Percentiles rank a stretch among this genome's conserved stretches.
phyloP scores from a whole-genome alignment of 2,797 vertebrate species.

The Smutsia gigantea region DNA sequence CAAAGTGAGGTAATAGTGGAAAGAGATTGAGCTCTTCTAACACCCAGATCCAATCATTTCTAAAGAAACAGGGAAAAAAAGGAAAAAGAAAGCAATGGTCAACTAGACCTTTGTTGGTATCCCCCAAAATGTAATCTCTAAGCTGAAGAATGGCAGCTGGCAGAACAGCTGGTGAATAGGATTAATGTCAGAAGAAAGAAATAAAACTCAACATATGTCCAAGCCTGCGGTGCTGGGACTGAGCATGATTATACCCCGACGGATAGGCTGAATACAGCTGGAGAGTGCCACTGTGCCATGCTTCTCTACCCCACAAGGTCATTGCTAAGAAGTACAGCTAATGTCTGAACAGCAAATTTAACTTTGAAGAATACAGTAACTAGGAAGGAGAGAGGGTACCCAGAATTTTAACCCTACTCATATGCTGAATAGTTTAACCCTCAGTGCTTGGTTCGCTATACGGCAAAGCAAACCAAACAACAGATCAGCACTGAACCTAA shows the following conservation, averaged over 20 bases:
- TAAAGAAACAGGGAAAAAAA: slow-evolving; percentile 80
- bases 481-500: slow-evolving; percentile 86
- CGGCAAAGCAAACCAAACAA: slow-evolving; percentile 80
- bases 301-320: slow-evolving; percentile 96
- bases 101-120: slow-evolving; percentile 90
- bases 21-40: slow-evolving; percentile 84
- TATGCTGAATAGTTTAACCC: slow-evolving; percentile 75
- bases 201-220: slow-evolving; percentile 99
- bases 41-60: slow-evolving; percentile 84
- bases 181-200: slow-evolving; percentile 99
- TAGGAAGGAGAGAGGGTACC: slow-evolving; percentile 62
- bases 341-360: slow-evolving; percentile 92
- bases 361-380: slow-evolving; percentile 87
- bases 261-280: slow-evolving; percentile 99
- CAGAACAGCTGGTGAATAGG: slow-evolving; percentile 99
- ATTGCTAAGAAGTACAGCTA: slow-evolving; percentile 96
- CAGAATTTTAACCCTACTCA: slow-evolving; percentile 61
- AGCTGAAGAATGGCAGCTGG: slow-evolving; percentile 99
- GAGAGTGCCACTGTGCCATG: slow-evolving; percentile 95
- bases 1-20: slow-evolving; percentile 84
- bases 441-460: slow-evolving; percentile 58
- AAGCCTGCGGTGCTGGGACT: slow-evolving; percentile 99
- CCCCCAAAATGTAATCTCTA: slow-evolving; percentile 99
- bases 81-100: slow-evolving; percentile 84
- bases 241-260: slow-evolving; percentile 98